Evolutionary conservation across 1,140 invertebrate genomes (phyloP).

Genomic region (Drosophila oshimai): DNA sequence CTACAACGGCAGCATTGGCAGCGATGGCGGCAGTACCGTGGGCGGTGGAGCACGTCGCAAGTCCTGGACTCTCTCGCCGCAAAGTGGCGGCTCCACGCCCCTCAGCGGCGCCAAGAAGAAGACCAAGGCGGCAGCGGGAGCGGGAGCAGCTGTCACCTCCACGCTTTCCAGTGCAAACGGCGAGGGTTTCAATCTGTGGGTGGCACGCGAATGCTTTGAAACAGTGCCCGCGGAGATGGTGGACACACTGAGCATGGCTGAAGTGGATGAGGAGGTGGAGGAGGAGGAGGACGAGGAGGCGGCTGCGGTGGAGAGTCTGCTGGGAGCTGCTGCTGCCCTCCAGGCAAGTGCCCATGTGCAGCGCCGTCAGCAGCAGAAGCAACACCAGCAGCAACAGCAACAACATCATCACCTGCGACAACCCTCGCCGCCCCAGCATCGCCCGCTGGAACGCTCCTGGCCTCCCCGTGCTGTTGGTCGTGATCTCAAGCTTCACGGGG

Average conservation of each 20-base stretch:
- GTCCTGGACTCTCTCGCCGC: conserved; percentile 75
- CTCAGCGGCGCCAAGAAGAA: conserved; percentile 64
- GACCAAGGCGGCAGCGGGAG: conserved; percentile 18
- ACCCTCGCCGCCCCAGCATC: conserved; percentile 82
- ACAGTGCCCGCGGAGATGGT: conserved; percentile 79
- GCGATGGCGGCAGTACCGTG: conserved; percentile 60
- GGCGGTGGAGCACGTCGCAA: conserved; percentile 74
- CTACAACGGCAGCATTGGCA: conserved; percentile 75
- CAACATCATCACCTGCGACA: conserved; percentile 83
- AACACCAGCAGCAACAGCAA: conserved; percentile 39
- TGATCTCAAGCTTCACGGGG: conserved; percentile 84
- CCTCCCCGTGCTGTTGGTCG: conserved; percentile 82
- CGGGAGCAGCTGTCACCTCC: background rate
- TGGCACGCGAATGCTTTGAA: conserved; percentile 78
- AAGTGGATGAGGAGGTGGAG: conserved; percentile 60
- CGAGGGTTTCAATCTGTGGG: conserved; percentile 75
- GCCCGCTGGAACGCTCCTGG: conserved; percentile 85
- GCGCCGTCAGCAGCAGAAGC: conserved; percentile 57
- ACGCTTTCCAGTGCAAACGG: conserved; percentile 37
- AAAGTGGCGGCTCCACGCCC: conserved; percentile 58
- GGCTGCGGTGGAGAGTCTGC: conserved; percentile 70
- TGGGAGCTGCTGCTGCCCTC: conserved; percentile 69
- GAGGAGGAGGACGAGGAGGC: conserved; percentile 65
- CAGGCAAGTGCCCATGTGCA: conserved; percentile 56
- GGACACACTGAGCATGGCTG: conserved; percentile 51